Evolutionary conservation across 2,113 vertebrate species (phyloP).

Genomic region (Diadophis punctatus): DNA sequence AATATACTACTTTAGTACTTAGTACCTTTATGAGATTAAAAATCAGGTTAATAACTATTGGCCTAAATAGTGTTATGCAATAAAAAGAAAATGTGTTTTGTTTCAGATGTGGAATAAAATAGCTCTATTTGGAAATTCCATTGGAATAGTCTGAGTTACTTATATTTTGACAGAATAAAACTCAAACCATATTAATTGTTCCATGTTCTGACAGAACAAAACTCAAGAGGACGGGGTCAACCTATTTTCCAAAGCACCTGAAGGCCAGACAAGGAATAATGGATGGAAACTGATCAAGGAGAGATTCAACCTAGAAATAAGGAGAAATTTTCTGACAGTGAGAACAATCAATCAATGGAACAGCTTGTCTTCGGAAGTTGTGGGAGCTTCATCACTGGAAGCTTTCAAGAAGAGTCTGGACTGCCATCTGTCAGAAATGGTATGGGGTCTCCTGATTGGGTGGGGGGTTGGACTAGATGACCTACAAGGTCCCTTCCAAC

Average conservation of each 20-base stretch:
- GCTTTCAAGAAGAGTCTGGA: background rate
- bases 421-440: too few species aligned
- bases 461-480: too few species aligned
- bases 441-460: too few species aligned
- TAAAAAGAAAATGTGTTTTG: background rate
- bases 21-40: background rate
- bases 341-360: too few species aligned
- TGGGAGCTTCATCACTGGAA: too few species aligned
- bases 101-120: background rate
- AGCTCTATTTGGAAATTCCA: background rate
- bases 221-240: background rate
- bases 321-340: too few species aligned
- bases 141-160: background rate
- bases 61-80: background rate
- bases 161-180: background rate
- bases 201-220: background rate
- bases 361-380: too few species aligned
- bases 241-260: too few species aligned
- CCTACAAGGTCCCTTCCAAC: too few species aligned
- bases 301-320: too few species aligned
- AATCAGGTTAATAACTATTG: background rate
- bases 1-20: background rate
- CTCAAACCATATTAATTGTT: background rate
- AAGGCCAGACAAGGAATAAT: too few species aligned
- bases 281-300: too few species aligned